Evolutionary conservation across 1,140 invertebrate genomes (phyloP), one percentile per base, ranked within the genome.

Genomic region (Drosophila elegans): DNA sequence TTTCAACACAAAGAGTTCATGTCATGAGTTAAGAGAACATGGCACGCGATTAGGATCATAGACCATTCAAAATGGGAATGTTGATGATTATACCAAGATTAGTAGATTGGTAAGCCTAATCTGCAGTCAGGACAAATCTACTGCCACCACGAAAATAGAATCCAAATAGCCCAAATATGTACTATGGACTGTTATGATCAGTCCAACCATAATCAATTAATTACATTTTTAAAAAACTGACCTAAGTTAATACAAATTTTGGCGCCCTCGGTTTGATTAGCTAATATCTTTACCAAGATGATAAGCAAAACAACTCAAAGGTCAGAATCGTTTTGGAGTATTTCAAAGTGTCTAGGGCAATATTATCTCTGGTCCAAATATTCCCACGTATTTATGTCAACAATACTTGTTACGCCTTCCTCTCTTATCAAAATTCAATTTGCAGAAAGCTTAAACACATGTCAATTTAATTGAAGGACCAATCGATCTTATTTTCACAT

Each of bases 1-100:
- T 32, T 6, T 36, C 10, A 52, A 29, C 45, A 13, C 27, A n/a
- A 45, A 68, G 46, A 66, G 60, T 42, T 52, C 9, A 4, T 42
- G 9, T 29, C 3, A 7, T 13, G 27, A 36, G 12, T 49, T 64
- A 64, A 64, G 63, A 64, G 59, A 67, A 36, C n/a, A n/a, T 45
- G 46, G 46, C 64, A 66, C 64, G 64, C 64, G 60, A 68, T 64
- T 68, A 38, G 16, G 29, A 68, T 66, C 45, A 25, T 51, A 66
- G 6, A 48, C 25, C 2, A 29, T 2, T 6, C 0, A 36, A 52
- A 52, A 36, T 11, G 1, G 16, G 11, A 63, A 63, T 45, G 13
- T 3, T 9, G 12, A 3, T 66, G 32, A 13, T 53, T 66, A 38
- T 44, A 45, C n/a, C n/a, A 10, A 9, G 45, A 64, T 51, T 34